Conservation (phyloP, 2,797 vertebrate species). For the Nasua narica region DNA sequence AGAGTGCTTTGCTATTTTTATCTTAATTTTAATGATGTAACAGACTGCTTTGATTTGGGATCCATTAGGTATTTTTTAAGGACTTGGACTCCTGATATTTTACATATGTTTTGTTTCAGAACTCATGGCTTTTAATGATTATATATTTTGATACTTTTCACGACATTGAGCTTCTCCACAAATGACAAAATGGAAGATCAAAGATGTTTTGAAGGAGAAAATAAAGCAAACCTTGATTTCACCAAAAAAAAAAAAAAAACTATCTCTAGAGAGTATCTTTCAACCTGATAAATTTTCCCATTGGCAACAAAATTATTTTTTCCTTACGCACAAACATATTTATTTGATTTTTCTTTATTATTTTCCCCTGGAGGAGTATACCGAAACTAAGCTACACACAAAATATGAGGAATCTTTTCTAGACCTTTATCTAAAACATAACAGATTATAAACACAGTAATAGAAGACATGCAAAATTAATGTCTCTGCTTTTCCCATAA, state of each 20-base stretch:
- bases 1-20: slow-evolving; percentile 50
- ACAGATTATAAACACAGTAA: slow-evolving; percentile 61
- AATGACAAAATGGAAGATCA: slow-evolving; percentile 69
- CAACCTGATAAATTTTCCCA: slow-evolving; percentile 76
- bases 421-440: slow-evolving; percentile 66
- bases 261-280: slow-evolving; percentile 70
- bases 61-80: slow-evolving; percentile 17
- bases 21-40: slow-evolving; percentile 47
- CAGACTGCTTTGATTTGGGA: slow-evolving; percentile 43
- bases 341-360: slow-evolving; percentile 74
- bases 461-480: slow-evolving; percentile 55
- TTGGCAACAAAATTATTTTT: slow-evolving; percentile 77
- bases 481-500: slow-evolving; percentile 62
- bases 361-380: slow-evolving; percentile 68
- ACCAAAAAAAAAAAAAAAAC: not conserved
- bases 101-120: slow-evolving; percentile 60
- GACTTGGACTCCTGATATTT: slow-evolving; percentile 52
- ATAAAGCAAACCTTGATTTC: slow-evolving; percentile 70
- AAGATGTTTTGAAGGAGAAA: slow-evolving; percentile 48
- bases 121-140: slow-evolving; percentile 39
- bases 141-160: slow-evolving; percentile 25
- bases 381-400: slow-evolving; percentile 36
- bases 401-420: slow-evolving; percentile 67
- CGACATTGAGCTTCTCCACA: slow-evolving; percentile 53
- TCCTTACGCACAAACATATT: slow-evolving; percentile 71